A percentile compares a stretch with the other conserved stretches of the same genome.
Conservation (phyloP, 2,888 invertebrate genomes). For the Hyalella azteca region DNA sequence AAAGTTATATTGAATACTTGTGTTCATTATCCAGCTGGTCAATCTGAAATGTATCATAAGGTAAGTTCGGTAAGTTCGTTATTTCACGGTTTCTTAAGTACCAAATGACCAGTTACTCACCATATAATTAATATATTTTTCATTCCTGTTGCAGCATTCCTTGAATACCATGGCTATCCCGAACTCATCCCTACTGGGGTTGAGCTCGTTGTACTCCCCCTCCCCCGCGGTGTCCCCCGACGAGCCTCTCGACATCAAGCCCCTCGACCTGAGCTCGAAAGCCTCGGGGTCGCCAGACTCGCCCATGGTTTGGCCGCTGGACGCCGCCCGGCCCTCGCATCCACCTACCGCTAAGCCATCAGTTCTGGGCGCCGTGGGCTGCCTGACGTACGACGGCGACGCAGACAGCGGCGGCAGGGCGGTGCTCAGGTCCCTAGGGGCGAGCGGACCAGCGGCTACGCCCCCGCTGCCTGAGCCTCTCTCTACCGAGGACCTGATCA, state of each 20-base stretch:
- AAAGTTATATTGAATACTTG: no score
- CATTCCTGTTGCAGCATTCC: not conserved
- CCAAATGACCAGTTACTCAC: no score
- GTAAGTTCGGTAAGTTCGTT: no score
- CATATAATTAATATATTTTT: no score
- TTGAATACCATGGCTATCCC: not conserved
- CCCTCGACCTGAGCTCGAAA: slow-evolving; percentile 34
- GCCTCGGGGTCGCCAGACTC: not conserved
- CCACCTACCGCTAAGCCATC: not conserved
- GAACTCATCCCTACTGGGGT: not conserved
- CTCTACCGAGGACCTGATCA: slow-evolving; percentile 25
- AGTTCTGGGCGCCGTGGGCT: not conserved
- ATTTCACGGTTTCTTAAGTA: no score
- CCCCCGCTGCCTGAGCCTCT: not conserved
- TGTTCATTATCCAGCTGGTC: no score
- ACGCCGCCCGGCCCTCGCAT: not conserved
- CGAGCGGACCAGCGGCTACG: not conserved
- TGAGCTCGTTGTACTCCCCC: slow-evolving; percentile 15
- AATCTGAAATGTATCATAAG: no score
- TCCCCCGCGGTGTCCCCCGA: slow-evolving; percentile 14
- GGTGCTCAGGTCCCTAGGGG: not conserved
- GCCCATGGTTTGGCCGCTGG: not conserved
- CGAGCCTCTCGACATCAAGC: slow-evolving; percentile 17
- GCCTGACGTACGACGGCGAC: not conserved
- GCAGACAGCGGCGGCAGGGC: not conserved